Evolutionary conservation across 2,113 vertebrate species (phyloP), one percentile per base, ranked within the genome.

Genomic region (Pelobates fuscus): DNA sequence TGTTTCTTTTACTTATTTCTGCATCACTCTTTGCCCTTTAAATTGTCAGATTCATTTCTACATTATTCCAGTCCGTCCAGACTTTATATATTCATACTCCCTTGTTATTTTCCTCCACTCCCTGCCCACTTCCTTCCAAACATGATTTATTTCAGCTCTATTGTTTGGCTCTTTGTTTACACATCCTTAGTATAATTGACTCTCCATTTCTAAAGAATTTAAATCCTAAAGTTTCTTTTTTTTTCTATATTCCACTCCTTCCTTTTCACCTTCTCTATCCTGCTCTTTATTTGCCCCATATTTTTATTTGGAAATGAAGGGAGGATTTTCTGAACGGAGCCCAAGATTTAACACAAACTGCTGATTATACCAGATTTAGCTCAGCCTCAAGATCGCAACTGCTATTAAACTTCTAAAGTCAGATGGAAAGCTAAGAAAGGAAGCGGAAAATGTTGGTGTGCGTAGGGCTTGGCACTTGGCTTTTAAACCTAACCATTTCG

Each of bases 351-450:
- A 12, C 18, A 57, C 62, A 76, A 76, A 76, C 63, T 67, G 72
- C 72, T 76, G 63, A 76, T 67, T 59, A 60, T 67, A 49, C 64
- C 63, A 67, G 27, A 76, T 67, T 59, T 67, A 76, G 72, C 37
- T 23, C 41, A 60, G 70, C 70, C 59, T 76, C 63, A 76, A 75
- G 32, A 46, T 17, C 29, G 67, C 58, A 76, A 76, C 25, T 67
- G 70, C 59, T 72, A 63, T 58, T 54, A 55, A 55, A 55, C 12
- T 49, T 1, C 12, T 15, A 49, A 49, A 49, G 15, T 3, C 59
- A 52, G 62, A 72, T 43, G 59, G 49, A 26, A 37, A 44, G 62
- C 63, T 49, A 59, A 63, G 70, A 63, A 46, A 49, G 69, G 26
- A 37, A 60, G 68, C n/a, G 68, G 29, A 54, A 70, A 57, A 0